These are phyloP conservation scores for Anoura caudifer DNA, from an alignment of 2,113 vertebrate species.

Conservation along the genomic window DNA sequence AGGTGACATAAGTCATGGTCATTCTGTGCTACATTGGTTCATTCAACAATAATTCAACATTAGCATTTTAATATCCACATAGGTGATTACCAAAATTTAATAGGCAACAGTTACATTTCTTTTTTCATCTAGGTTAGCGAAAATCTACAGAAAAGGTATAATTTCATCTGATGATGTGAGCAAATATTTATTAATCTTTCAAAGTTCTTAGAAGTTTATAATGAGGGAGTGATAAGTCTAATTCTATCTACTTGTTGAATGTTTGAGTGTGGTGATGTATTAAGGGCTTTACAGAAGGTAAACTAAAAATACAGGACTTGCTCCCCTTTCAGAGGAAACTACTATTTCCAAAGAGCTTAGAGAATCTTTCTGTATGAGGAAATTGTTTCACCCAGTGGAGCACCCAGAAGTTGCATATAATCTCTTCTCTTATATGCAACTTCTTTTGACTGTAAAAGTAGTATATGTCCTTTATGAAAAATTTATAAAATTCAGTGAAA, in stretches of 20 bases:
- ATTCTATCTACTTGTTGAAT: not conserved
- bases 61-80: not conserved
- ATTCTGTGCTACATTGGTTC: not conserved
- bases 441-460: not conserved
- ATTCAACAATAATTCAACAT: not conserved
- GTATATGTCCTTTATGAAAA: not conserved
- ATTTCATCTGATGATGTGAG: not conserved
- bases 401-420: too few relatives aligned
- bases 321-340: not conserved
- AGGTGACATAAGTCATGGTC: not conserved
- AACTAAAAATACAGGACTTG: not conserved
- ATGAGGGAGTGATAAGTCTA: not conserved
- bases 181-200: not conserved
- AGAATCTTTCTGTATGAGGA: not conserved
- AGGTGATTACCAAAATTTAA: not conserved
- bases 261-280: not conserved
- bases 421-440: not conserved
- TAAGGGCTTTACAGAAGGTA: not conserved
- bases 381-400: not conserved
- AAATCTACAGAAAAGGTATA: not conserved
- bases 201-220: slow-evolving; percentile 2
- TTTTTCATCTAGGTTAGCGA: not conserved
- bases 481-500: not conserved
- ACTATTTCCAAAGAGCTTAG: not conserved
- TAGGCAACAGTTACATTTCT: not conserved